These are phyloP conservation scores for Heliopora coerulea DNA, from an alignment of 92 coral and sea anemone species.

Conservation along the genomic window DNA sequence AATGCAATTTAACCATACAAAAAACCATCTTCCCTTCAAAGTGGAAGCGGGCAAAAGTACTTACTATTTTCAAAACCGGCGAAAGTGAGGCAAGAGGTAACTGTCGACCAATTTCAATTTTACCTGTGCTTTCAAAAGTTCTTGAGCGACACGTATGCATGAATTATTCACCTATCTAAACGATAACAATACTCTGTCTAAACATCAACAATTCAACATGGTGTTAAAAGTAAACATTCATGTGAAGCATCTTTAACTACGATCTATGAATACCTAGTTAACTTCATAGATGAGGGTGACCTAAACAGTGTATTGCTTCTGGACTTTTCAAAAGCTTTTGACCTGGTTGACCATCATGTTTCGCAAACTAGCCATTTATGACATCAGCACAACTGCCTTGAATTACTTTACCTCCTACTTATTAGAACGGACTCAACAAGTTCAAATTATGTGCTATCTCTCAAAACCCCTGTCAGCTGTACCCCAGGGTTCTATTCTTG, in stretches of 20 bases:
- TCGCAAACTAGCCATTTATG: neutral
- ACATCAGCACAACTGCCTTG: neutral
- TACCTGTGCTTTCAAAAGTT: neutral
- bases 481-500: neutral
- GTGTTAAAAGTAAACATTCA: neutral
- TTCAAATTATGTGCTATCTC: neutral
- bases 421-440: conserved; percentile 5
- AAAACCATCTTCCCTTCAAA: neutral
- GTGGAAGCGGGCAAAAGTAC: conserved; percentile 7
- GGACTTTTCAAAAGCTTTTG: conserved; percentile 16
- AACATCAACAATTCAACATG: conserved; percentile 16
- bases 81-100: neutral
- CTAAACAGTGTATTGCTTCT: neutral
- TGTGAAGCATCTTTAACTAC: conserved; percentile 5
- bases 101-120: neutral
- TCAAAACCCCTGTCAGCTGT: no score
- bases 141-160: neutral
- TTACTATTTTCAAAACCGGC: neutral
- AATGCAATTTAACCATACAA: neutral
- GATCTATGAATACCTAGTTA: conserved; percentile 8
- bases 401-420: conserved; percentile 2
- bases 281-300: neutral
- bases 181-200: neutral
- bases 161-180: neutral
- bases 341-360: conserved; percentile 7